Evolutionary conservation across 1,140 invertebrate species (phyloP), one percentile per base, ranked within the genome.

Genomic region (Zaprionus camerounensis): DNA sequence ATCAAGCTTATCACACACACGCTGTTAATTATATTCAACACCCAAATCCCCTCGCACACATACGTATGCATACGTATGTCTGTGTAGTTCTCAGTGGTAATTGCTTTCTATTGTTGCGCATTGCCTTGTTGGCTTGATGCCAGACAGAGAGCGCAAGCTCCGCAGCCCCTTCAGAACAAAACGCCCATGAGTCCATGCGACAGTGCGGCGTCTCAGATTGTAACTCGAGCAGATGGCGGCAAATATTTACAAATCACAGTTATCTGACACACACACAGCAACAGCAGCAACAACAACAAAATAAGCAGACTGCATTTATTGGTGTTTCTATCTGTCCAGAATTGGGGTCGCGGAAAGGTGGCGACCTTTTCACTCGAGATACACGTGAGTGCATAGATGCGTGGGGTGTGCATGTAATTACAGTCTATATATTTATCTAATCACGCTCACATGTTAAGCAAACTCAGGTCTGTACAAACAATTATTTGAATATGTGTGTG

Each of bases 231-330:
- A 61, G 31, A 71, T 59, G 38, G 57, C 41, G 28, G 26, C 53
- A 64, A 64, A 66, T 61, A 76, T 79, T 62, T 71, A 70, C 78
- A 80, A 78, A 82, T 70, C 66, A 59, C 66, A 66, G 64, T 82
- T 58, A 78, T 34, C 66, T 63, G 44, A 68, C 57, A 49, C 24
- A 49, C 20, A 38, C 13, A 71, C 44, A 74, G 15, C 41, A 31
- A 67, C 5, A 34, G 17, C 28, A 67, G 36, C 44, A 46, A 28
- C 20, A 49, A 22, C 20, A 17, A n/a, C 17, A 12, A 7, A 4
- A 11, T 6, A 6, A 46, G 41, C 41, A 17, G n/a, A 7, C 15
- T n/a, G 41, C n/a, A 22, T 46, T 17, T 17, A 46, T 17, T 46
- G n/a, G 41, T 46, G 17, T 17, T 9, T 17, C n/a, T 46, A 5